Evolutionary conservation across 2,888 invertebrate species (phyloP), one percentile per base, ranked within the genome.

Genomic region (Clepsis dumicolana): DNA sequence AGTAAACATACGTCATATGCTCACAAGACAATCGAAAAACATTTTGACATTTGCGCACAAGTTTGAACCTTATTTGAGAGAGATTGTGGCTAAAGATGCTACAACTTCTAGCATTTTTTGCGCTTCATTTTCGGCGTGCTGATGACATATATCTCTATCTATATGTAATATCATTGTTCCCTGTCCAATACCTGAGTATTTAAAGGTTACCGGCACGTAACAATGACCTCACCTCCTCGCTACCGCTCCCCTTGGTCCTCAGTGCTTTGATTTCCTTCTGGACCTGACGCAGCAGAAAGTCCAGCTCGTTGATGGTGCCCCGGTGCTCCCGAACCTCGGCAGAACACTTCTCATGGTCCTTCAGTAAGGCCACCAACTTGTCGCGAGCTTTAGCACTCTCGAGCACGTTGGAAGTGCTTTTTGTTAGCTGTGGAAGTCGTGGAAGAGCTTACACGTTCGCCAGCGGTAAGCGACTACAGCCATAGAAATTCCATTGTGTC

Each of bases 241-340:
- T 77, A 0, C 89, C 87, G 0, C 85, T 84, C 12, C 91, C 91
- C 70, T 90, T 91, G 0, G 85, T 82, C 65, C 86, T 86, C 44
- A 94, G 72, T 0, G 82, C 81, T 63, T 92, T 91, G 57, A 91
- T 93, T 72, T 94, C 94, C 77, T 89, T 93, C 77, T 94, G 91
- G 0, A 95, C 94, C 80, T 95, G 94, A 63, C 88, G 86, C 41
- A 94, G 86, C 27, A 95, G 88, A 73, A 94, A 94, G 74, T 94
- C 85, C 63, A 95, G 80, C 75, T 95, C 94, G 53, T 75, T 82
- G 70, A 94, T 94, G 69, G 89, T 94, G 5, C 87, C 84, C 7
- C 91, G 87, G 71, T 95, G 94, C 12, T 88, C 87, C 18, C 87
- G 85, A 12, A 95, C 94, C 70, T 93, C 92, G 0, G 90, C 80